Evolutionary conservation across 53 echinoderm and acorn worm species (phyloP), one percentile per base, ranked within the genome.

Genomic region (Astropecten irregularis): DNA sequence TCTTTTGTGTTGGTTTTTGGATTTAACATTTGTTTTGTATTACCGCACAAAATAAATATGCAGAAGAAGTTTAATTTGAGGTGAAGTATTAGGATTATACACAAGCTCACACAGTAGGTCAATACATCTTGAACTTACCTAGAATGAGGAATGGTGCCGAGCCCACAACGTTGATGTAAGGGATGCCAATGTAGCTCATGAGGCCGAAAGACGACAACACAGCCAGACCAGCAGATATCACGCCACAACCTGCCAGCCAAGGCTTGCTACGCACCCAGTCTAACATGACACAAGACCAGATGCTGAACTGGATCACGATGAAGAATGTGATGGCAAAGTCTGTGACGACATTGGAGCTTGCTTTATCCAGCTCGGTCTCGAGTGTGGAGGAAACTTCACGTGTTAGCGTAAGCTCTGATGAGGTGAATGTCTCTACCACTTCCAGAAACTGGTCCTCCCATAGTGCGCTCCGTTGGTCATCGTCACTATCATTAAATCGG

Each of bases 221-320:
- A 31, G 89, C 89, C 9, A 89, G 39, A n/a, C 89, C 89, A 7
- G 89, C 84, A 0, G 89, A 84, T 10, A 89, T 1, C 22, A 89
- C 84, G 13, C 89, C 89, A 55, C 76, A 56, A 0, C n/a, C 21
- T 11, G 77, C 89, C 44, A 89, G 36, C 69, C 68, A 89, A 18
- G 84, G 84, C 49, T 89, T 89, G 59, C 76, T 84, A 16, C 67
- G 66, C 7, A 89, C 89, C 76, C 89, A 89, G 62, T 89, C 89
- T 9, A 84, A 21, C 84, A 84, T 83, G 20, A 77, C 46, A 33
- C 84, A 89, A 2, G 83, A 84, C 20, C 73, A 76, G 36, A 89
- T 66, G 38, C 66, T 74, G 49, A 89, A 89, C 1, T 37, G 71
- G 25, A 89, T 89, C 31, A 89, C 32, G 0, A 89, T 3, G 23